Evolutionary conservation across 2,888 invertebrate genomes (phyloP).

Genomic region (Galerucella pusilla): DNA sequence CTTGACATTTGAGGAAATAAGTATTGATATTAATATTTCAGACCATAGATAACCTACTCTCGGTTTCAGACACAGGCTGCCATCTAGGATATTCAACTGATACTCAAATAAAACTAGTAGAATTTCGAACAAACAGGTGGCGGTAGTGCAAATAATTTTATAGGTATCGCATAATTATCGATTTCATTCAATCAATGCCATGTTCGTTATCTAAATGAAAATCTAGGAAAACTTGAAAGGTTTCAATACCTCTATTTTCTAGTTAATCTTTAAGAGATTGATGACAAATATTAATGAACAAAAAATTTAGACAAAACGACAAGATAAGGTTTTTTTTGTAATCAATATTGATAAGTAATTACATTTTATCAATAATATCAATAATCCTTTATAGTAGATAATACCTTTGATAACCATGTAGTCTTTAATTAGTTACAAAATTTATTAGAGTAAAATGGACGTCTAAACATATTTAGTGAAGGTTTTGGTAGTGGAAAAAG

Average conservation of each 20-base stretch:
- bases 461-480: conserved; percentile 7
- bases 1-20: no score
- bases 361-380: conserved; percentile 26
- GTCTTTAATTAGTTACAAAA: neutral
- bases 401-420: conserved; percentile 11
- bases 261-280: neutral
- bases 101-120: neutral
- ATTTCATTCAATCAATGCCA: conserved; percentile 12
- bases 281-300: neutral
- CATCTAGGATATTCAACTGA: neutral
- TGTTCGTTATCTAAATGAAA: conserved; percentile 11
- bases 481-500: neutral
- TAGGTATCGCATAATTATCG: neutral
- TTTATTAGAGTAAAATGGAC: neutral
- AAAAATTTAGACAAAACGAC: neutral
- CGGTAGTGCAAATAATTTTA: neutral
- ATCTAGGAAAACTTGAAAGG: neutral
- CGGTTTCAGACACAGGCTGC: no score
- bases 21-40: neutral
- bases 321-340: conserved; percentile 5
- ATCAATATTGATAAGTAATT: conserved; percentile 10
- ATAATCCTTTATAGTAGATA: conserved; percentile 17
- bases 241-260: conserved; percentile 1
- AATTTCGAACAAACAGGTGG: neutral
- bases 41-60: neutral